Base-by-base conservation (phyloP, 1,140 invertebrate species). In the Portunus trituberculatus region DNA sequence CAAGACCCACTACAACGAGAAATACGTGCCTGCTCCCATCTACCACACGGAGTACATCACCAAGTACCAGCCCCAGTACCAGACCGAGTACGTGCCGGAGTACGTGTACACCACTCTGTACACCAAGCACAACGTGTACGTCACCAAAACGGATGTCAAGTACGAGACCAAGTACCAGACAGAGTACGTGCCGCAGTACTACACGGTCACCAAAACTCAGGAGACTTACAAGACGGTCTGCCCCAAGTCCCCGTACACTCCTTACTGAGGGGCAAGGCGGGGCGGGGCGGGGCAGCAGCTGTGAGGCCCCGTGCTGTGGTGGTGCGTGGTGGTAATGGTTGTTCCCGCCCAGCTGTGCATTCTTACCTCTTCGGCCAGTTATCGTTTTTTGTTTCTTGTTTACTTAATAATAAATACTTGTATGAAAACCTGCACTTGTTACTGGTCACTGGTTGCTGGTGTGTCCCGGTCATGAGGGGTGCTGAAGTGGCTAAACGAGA, bases 151-250 rank as follows among this genome's bases (percentile, higher is more conserved):
- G 39, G 59, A 83, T 4, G 39, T 59, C 8, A 45, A 93, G 46
- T 92, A 92, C 91, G 14, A 92, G 20, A 92, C 91, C 29, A 25
- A 93, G 92, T 93, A 93, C 92, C 10, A 86, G 10, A 93, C 92
- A 20, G 28, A 76, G 82, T 45, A 86, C 28, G 92, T 86, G 16
- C 92, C 92, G 4, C 52, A 93, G 92, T 93, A 93, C 82, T 45
- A 86, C 31, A 93, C 92, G n/a, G 31, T 84, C 0, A 84, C 67
- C 82, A 83, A 82, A 39, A 92, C 91, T 4, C 82, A 93, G 82
- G n/a, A 82, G 31, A 10, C 31, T 25, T 93, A 86, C 82, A 45
- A 86, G n/a, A 93, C 92, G 76, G 89, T 29, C 20, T 91, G 89
- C 32, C 89, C 89, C 67, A 76, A 76, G 67, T 76, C 67, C 67